Evolutionary conservation across 2,888 invertebrate species (phyloP), one percentile per base, ranked within the genome.

Genomic region (Lydus trimaculatus): DNA sequence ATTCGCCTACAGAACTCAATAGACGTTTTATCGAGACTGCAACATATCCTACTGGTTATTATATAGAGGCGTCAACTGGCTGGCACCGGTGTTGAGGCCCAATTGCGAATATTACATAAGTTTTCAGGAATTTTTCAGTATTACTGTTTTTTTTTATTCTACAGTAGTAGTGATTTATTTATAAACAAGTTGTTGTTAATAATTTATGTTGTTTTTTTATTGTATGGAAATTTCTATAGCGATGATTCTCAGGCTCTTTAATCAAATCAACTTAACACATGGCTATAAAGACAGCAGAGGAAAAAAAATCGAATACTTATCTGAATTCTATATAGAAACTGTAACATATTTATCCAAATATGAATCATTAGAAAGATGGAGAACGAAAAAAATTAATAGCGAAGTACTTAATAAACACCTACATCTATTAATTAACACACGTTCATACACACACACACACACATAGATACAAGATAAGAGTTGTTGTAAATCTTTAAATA

Each of bases 161-260:
- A 33, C 8, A 36, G 36, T 36, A 48, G 52, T 23, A 23, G 15
- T 20, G 56, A 56, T 56, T 25, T 33, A 63, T 65, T 65, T 28
- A 59, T n/a, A n/a, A n/a, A n/a, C n/a, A n/a, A n/a, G n/a, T n/a
- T n/a, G n/a, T n/a, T n/a, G n/a, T n/a, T n/a, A n/a, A n/a, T n/a
- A n/a, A n/a, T n/a, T n/a, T n/a, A n/a, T n/a, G n/a, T n/a, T n/a
- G n/a, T 39, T 61, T 63, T 59, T 66, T 61, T 56, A 33, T 65
- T 15, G 15, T 15, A 39, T 36, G 39, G 62, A 58, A 67, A 62
- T 65, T 61, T 61, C 43, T 7, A 25, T 60, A 63, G 25, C 23
- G 20, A 31, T 65, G 65, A 65, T 69, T 69, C 69, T 62, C 69
- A 69, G 65, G 69, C 69, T 65, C 33, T n/a, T 7, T 25, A 56